Conservation (phyloP, 2,113 vertebrate species). For the Coregonus clupeaformis region DNA sequence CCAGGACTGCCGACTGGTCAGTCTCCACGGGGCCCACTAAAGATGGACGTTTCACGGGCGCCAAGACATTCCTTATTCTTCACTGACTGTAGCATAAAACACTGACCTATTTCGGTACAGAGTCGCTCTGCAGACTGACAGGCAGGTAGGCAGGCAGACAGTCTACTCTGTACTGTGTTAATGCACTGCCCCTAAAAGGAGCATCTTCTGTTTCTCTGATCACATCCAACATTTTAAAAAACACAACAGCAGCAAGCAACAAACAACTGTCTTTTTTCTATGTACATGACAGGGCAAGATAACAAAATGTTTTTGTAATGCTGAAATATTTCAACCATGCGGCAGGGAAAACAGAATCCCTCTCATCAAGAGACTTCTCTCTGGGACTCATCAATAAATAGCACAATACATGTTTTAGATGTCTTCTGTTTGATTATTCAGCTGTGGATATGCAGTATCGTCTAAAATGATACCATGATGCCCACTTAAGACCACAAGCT, state of each 20-base stretch:
- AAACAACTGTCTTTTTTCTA: not conserved
- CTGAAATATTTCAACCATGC: not conserved
- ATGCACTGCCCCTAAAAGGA: conserved; percentile 30
- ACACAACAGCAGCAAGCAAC: not conserved
- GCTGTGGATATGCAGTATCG: too few relatives aligned
- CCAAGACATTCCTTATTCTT: conserved; percentile 51
- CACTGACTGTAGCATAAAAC: conserved; percentile 53
- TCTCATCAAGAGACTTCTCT: not conserved
- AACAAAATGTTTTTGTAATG: not conserved
- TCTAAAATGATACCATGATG: not conserved
- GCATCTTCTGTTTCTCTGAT: not conserved
- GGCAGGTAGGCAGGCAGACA: conserved; percentile 25
- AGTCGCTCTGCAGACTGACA: conserved; percentile 25
- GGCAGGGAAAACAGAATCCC: not conserved
- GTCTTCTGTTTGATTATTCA: not conserved
- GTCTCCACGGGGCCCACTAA: conserved; percentile 2
- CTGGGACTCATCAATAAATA: not conserved
- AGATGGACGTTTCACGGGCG: conserved; percentile 43
- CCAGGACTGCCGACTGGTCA: conserved; percentile 18
- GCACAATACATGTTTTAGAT: not conserved
- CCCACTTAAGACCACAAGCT: not conserved
- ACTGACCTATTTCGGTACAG: conserved; percentile 65
- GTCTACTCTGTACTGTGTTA: not conserved
- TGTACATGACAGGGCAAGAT: not conserved
- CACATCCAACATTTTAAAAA: conserved; percentile 17